Conservation (phyloP, 2,113 vertebrate species). For the Odontophorus gujanensis region DNA sequence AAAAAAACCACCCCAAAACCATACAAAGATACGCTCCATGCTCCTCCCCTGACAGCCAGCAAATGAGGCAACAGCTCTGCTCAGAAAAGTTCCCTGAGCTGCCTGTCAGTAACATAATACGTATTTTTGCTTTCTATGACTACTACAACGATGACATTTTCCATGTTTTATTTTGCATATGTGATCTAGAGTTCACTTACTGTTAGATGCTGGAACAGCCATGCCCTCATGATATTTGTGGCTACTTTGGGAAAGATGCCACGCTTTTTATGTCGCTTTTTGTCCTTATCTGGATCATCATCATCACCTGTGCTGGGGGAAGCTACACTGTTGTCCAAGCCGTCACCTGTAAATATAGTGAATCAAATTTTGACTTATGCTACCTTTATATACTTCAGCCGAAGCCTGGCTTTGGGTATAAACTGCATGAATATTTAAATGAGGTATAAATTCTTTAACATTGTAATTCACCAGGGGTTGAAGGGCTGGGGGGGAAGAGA, state of each 20-base stretch:
- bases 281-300: slow-evolving; percentile 99
- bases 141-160: slow-evolving; percentile 76
- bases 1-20: neutral
- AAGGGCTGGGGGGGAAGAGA: slow-evolving; percentile 40
- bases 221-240: slow-evolving; percentile 99
- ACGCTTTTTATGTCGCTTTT: slow-evolving; percentile 99
- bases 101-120: slow-evolving; percentile 34
- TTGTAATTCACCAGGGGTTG: slow-evolving; percentile 55
- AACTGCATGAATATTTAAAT: slow-evolving; percentile 81
- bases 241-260: slow-evolving; percentile 99
- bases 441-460: slow-evolving; percentile 76
- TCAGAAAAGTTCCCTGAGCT: slow-evolving; percentile 14
- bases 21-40: slow-evolving; percentile 5
- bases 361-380: slow-evolving; percentile 87
- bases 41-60: slow-evolving; percentile 28
- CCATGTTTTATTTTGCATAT: slow-evolving; percentile 80
- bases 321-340: slow-evolving; percentile 99
- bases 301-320: slow-evolving; percentile 99
- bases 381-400: slow-evolving; percentile 82
- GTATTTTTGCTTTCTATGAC: slow-evolving; percentile 55
- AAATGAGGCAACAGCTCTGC: slow-evolving; percentile 49
- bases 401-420: slow-evolving; percentile 82
- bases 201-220: slow-evolving; percentile 99
- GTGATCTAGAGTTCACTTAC: slow-evolving; percentile 89
- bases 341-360: slow-evolving; percentile 95